Percentiles rank a stretch among this genome's conserved stretches.
These are phyloP conservation scores for Lutraria rhynchaena DNA, from an alignment of 1,140 invertebrate species.

Conservation along the genomic window DNA sequence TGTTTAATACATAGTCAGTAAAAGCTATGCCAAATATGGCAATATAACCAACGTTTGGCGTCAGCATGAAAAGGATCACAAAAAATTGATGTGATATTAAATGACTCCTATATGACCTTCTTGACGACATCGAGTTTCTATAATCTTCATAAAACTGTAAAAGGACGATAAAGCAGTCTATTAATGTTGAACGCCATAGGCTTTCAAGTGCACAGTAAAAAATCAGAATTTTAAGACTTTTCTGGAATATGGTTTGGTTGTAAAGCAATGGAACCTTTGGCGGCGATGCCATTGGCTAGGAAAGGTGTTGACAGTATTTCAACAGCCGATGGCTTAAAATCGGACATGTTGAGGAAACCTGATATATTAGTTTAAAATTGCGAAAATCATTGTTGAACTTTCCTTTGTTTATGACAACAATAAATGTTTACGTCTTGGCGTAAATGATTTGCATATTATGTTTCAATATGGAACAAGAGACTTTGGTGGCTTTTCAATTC, in stretches of 20 bases:
- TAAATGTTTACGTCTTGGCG: conserved; percentile 27
- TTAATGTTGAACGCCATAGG: conserved; percentile 15
- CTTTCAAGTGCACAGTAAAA: conserved; percentile 7
- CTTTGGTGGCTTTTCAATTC: background rate
- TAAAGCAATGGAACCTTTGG: no score
- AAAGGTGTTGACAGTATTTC: no score
- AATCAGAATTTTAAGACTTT: no score
- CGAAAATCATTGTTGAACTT: conserved; percentile 24
- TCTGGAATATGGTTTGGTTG: no score
- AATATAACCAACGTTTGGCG: conserved; percentile 35
- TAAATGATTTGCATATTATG: conserved; percentile 22
- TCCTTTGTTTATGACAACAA: conserved; percentile 8
- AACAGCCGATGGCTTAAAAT: no score
- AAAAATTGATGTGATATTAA: conserved; percentile 45
- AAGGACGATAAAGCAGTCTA: conserved; percentile 37
- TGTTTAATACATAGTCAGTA: conserved; percentile 28
- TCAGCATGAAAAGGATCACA: conserved; percentile 16
- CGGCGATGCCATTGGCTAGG: no score
- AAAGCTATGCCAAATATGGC: conserved; percentile 27
- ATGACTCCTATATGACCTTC: conserved; percentile 38
- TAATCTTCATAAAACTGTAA: conserved; percentile 47
- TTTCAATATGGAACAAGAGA: conserved; percentile 25
- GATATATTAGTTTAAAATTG: conserved; percentile 1
- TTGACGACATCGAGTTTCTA: conserved; percentile 36
- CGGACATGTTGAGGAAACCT: background rate